Evolutionary conservation across 2,888 invertebrate genomes (phyloP).

Genomic region (Aspidapion aeneum): DNA sequence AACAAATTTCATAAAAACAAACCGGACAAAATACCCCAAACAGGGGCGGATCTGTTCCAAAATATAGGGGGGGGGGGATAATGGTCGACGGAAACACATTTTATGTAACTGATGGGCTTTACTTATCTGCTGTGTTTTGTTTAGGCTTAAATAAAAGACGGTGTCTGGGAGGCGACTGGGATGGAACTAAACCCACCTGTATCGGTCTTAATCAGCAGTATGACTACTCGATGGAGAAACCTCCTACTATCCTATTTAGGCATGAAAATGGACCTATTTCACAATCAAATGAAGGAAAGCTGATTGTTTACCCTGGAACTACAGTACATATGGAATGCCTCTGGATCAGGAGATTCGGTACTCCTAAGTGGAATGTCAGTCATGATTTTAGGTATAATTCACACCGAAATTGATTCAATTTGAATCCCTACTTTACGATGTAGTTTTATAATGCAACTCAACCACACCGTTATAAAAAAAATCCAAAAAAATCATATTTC

Average conservation of each 20-base stretch:
- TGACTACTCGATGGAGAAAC: conserved; percentile 84
- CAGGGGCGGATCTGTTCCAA: no score
- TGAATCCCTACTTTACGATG: no score
- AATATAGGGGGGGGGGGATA: no score
- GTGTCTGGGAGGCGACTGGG: conserved; percentile 79
- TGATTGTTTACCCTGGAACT: conserved; percentile 82
- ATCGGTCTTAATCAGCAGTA: conserved; percentile 81
- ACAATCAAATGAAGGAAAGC: conserved; percentile 80
- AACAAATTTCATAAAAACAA: no score
- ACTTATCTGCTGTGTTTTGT: no score
- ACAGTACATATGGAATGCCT: conserved; percentile 85
- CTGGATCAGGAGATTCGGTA: conserved; percentile 82
- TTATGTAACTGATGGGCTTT: no score
- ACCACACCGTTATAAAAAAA: no score
- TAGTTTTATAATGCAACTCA: no score
- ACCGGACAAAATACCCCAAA: no score
- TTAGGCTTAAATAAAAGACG: conserved; percentile 64
- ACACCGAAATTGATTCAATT: no score
- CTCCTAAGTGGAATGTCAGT: conserved; percentile 80
- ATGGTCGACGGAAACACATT: no score
- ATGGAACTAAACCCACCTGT: conserved; percentile 73
- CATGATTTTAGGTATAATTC: conserved; percentile 63
- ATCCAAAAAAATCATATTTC: background rate
- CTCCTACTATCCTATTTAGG: conserved; percentile 79
- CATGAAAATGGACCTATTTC: conserved; percentile 81